Base-by-base conservation (phyloP, 1,140 invertebrate species). In the Agrilus planipennis region DNA sequence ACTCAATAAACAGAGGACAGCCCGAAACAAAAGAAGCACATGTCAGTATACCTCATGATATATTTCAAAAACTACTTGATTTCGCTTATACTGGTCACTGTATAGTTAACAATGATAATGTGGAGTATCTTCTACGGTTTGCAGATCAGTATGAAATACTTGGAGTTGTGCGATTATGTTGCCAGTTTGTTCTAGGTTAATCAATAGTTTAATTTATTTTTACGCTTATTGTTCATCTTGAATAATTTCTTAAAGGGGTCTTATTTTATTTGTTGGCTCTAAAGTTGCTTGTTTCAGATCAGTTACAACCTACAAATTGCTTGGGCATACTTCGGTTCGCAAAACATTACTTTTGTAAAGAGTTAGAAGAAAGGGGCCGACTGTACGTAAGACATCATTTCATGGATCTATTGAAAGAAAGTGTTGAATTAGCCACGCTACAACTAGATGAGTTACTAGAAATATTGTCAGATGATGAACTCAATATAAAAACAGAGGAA, bases 301-400 rank as follows among this genome's bases (percentile, higher is more conserved):
- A 59, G 41, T 67, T 61, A 52, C 69, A 42, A 45, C 67, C 50
- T 49, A 64, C 39, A 54, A 75, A 54, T 42, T 62, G 60, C 34
- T 42, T 62, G 70, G 62, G 66, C 22, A 74, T 85, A 49, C 74
- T 78, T 39, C 75, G 77, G 56, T 84, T 85, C 57, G 79, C 80
- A 11, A 67, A 68, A 42, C 69, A 71, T 52, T 80, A 78, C 60
- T 79, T 76, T 50, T 82, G 77, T 57, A 64, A 61, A 41, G 67
- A 73, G 28, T 52, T 77, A 37, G 65, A 70, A 41, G 60, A 64
- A 30, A 64, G 64, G 50, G 69, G 65, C 21, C 67, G 65, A 48
- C 50, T 62, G 42, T 75, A 63, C 50, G 65, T 75, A 47, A 60
- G 64, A 52, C 65, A 68, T 42, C 60, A 71, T 50, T 72, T 72